Conservation (phyloP, 2,113 vertebrate species). For the Sinocyclocheilus maitianheensis region DNA sequence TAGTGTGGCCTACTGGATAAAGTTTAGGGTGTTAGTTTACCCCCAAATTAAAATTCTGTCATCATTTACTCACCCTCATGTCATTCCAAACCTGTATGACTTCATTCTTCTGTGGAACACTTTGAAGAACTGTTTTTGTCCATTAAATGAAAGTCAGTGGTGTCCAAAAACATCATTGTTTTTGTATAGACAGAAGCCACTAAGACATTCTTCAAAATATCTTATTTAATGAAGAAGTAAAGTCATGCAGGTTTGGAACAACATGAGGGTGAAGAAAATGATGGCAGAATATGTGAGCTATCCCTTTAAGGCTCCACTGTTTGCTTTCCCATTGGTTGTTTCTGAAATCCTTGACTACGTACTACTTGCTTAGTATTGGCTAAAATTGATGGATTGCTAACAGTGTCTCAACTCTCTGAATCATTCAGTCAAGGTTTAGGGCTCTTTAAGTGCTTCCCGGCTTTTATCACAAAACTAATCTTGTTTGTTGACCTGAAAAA, state of each 20-base stretch:
- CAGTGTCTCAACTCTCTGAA: neutral
- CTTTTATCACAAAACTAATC: neutral
- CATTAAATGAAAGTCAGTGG: no score
- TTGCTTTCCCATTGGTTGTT: neutral
- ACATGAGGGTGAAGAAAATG: neutral
- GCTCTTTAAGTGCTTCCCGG: neutral
- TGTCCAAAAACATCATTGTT: no score
- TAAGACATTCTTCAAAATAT: no score
- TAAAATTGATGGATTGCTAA: no score
- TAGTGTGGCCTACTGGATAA: neutral
- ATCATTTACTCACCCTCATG: neutral
- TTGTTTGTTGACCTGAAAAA: constrained; percentile 18
- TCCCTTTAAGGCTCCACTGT: neutral
- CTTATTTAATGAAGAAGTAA: neutral
- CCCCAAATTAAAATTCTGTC: neutral
- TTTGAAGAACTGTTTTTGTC: neutral
- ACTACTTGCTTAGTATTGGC: neutral
- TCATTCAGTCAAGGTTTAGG: neutral
- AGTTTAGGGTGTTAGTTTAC: neutral
- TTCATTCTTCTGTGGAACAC: neutral
- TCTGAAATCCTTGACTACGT: neutral
- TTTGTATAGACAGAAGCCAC: no score
- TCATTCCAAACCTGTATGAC: neutral
- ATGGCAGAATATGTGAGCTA: neutral
- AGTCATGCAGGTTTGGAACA: neutral